Evolutionary conservation across 1,140 invertebrate genomes (phyloP), one percentile per base, ranked within the genome.

Genomic region (Galendromus occidentalis): DNA sequence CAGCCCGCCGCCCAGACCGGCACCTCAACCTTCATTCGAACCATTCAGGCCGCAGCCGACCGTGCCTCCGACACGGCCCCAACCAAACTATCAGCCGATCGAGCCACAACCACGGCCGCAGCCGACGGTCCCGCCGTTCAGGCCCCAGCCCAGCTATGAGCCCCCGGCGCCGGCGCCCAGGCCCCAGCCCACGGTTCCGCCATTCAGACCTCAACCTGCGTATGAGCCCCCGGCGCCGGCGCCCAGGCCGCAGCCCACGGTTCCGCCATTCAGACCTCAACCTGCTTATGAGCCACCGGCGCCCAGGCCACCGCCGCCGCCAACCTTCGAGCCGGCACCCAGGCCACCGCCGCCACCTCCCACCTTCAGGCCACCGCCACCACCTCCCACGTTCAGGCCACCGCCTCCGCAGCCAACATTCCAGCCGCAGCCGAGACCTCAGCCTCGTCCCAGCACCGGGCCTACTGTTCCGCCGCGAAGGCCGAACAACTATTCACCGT

Each of bases 401-500:
- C 4, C 5, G 7, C 45, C 45, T 25, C 5, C 51, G 25, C 51
- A 25, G 17, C 22, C 51, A 20, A 25, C 51, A 1, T 25, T 33
- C 5, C 14, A 14, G 33, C 51, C 51, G 5, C 12, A 5, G 25
- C 51, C 51, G 14, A 17, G 25, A 29, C 51, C 51, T 12, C 17
- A 14, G 5, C 51, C 51, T 18, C n/a, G n/a, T n/a, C n/a, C n/a
- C n/a, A n/a, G n/a, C n/a, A 59, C 14, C 33, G 33, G 33, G 4
- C 45, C 45, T 5, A 59, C 51, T 14, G 51, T 59, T 4, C 51
- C 51, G 1, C 51, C 51, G 1, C 25, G 51, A 25, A 14, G 51
- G 51, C 51, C 51, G 25, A 59, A 59, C 33, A 59, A 59, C 20
- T 59, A 59, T 22, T 29, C 51, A 29, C 51, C 51, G 14, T 59